Evolutionary conservation across 1,140 invertebrate species (phyloP), one percentile per base, ranked within the genome.

Genomic region (Pachyrhynchus sulphureomaculatus): DNA sequence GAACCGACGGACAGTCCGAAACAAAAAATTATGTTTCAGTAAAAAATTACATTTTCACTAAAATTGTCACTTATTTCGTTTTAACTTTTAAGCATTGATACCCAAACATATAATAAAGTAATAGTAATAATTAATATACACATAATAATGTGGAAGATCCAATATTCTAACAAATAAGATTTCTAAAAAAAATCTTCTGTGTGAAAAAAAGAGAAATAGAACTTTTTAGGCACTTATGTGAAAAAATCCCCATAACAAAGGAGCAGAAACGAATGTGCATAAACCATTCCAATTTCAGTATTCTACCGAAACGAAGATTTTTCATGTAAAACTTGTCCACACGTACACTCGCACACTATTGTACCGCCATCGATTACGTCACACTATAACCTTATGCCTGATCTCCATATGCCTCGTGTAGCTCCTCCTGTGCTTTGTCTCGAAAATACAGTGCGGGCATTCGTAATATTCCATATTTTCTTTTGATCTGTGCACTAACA

Each of bases 361-460:
- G n/a, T n/a, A n/a, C n/a, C n/a, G n/a, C n/a, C 34, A 13, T 9
- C 34, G 5, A n/a, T 20, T 13, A n/a, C 18, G 18, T 49, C 26
- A 58, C 9, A 54, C 29, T 9, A 61, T 29, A 17, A 62, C 60
- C 15, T 32, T 24, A 34, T 62, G 60, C n/a, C 13, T 23, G 5
- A 21, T 34, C 17, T 55, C 53, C 60, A 62, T 39, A 44, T 62
- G 60, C 32, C 60, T 24, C 10, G 36, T 56, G 33, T 48, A 62
- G 21, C 60, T 62, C 15, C 60, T 36, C 8, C 44, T 18, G 20
- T 62, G 60, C 33, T 62, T 62, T 6, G 60, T 55, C 34, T 62
- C 60, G 36, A 62, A 62, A 5, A 37, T n/a, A 34, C 60, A 62
- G 32, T 62, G 60, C 21, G 51, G 37, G 13, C 60, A 62, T 20